These are phyloP conservation scores for Seriola dumerili DNA, from an alignment of 2,113 vertebrate genomes.

Conservation along the genomic window DNA sequence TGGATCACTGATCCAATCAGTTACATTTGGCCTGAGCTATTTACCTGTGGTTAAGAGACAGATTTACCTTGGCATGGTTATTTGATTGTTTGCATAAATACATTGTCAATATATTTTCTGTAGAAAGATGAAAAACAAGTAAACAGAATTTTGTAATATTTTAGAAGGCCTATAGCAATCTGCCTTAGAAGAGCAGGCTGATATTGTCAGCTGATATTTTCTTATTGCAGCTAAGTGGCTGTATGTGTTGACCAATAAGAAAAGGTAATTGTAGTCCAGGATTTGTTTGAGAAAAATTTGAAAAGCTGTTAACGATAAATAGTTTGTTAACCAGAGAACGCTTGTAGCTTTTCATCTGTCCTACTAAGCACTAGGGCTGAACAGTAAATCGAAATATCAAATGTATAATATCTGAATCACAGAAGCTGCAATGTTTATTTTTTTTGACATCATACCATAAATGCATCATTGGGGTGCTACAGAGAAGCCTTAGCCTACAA, in stretches of 20 bases:
- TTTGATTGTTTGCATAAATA: not conserved
- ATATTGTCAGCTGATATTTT: not conserved
- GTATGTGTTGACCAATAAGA: not conserved
- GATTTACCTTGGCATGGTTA: not conserved
- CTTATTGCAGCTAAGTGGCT: not conserved
- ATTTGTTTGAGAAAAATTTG: too few species aligned
- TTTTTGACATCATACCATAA: too few species aligned
- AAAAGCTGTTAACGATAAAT: too few species aligned
- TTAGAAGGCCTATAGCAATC: not conserved
- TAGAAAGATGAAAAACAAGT: not conserved
- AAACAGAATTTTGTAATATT: not conserved
- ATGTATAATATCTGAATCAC: too few species aligned
- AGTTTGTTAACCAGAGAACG: too few species aligned
- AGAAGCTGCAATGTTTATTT: too few species aligned
- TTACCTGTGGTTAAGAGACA: not conserved
- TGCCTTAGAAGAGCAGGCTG: not conserved
- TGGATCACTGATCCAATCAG: constrained; percentile 29
- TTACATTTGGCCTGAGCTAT: not conserved
- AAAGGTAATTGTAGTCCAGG: too few species aligned
- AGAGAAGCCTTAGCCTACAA: too few species aligned
- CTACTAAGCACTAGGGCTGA: too few species aligned
- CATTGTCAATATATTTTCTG: not conserved
- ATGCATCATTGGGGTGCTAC: too few species aligned
- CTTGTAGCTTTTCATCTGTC: not conserved
- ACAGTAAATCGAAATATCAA: too few species aligned